These are phyloP conservation scores for Irena cyanogastra DNA, from an alignment of 2,113 vertebrate genomes.

Conservation along the genomic window DNA sequence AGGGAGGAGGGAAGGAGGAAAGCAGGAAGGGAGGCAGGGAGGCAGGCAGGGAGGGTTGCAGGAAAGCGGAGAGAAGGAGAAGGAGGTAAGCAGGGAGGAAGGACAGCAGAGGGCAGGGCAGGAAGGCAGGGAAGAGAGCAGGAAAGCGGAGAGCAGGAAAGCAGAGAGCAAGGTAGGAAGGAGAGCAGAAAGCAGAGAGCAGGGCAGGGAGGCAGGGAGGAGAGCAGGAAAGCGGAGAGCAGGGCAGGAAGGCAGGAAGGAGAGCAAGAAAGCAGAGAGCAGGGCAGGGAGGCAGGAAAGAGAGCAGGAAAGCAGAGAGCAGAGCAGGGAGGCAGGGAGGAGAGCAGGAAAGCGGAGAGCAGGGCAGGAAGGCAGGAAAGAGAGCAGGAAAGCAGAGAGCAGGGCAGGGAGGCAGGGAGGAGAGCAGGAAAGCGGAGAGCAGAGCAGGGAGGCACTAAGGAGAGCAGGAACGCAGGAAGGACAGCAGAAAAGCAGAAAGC, in stretches of 20 bases:
- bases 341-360: neutral
- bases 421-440: rapidly evolving
- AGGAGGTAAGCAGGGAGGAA: too few relatives aligned
- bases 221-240: too few relatives aligned
- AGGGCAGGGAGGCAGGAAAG: rapidly evolving
- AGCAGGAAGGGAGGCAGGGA: rapidly evolving
- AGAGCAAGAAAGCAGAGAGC: rapidly evolving
- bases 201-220: rapidly evolving
- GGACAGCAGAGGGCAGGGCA: too few relatives aligned
- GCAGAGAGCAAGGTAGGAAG: rapidly evolving
- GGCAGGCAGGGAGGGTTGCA: rapidly evolving
- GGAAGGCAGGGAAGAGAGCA: too few relatives aligned
- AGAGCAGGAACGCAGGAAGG: neutral
- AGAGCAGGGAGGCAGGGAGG: neutral
- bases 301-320: neutral
- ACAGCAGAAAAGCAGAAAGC: rapidly evolving
- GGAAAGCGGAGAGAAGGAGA: neutral
- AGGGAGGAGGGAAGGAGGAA: rapidly evolving
- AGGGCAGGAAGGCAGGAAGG: rapidly evolving
- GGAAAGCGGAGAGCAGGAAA: too few relatives aligned
- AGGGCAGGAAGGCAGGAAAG: neutral
- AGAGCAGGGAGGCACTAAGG: rapidly evolving
- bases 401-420: neutral
- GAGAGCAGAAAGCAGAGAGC: neutral
- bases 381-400: rapidly evolving